A percentile compares a stretch with the other conserved stretches of the same genome.
Conservation (phyloP, 2,888 invertebrate genomes). For the Slavum lentiscoides region DNA sequence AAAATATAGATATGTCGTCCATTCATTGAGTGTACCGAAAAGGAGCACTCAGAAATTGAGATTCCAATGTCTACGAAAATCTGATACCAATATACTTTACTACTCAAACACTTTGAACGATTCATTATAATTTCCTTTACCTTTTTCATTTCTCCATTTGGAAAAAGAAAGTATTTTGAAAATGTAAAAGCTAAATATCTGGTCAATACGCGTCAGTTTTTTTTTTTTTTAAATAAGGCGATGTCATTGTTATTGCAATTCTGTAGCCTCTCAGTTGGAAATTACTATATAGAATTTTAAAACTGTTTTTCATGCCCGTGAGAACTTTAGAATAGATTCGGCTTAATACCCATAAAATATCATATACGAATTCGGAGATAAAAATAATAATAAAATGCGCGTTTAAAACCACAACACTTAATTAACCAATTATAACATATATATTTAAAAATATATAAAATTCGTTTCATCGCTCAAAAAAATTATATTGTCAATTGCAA, state of each 20-base stretch:
- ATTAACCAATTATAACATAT: no score
- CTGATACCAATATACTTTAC: conserved; percentile 32
- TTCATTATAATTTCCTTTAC: conserved; percentile 34
- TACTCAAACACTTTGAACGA: conserved; percentile 24
- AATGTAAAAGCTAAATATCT: conserved; percentile 47
- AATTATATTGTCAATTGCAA: no score
- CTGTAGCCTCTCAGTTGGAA: conserved; percentile 16
- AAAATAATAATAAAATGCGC: neutral
- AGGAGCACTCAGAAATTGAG: neutral
- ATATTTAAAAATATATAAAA: no score
- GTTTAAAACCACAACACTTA: no score
- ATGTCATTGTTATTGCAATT: conserved; percentile 47
- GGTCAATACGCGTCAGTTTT: conserved; percentile 44
- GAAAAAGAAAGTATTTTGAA: conserved; percentile 12
- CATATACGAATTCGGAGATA: neutral
- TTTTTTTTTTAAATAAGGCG: conserved; percentile 18
- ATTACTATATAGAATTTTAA: conserved; percentile 36
- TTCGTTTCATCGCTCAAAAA: no score
- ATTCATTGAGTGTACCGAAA: neutral
- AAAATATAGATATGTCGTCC: neutral
- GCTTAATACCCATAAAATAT: conserved; percentile 6
- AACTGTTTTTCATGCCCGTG: neutral
- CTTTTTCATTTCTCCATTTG: conserved; percentile 22
- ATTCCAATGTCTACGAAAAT: neutral
- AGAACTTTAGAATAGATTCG: conserved; percentile 8